A percentile compares a stretch with the other conserved stretches of the same genome.
Evolutionary conservation across 2,888 invertebrate species (phyloP).

Genomic region (Syritta pipiens): DNA sequence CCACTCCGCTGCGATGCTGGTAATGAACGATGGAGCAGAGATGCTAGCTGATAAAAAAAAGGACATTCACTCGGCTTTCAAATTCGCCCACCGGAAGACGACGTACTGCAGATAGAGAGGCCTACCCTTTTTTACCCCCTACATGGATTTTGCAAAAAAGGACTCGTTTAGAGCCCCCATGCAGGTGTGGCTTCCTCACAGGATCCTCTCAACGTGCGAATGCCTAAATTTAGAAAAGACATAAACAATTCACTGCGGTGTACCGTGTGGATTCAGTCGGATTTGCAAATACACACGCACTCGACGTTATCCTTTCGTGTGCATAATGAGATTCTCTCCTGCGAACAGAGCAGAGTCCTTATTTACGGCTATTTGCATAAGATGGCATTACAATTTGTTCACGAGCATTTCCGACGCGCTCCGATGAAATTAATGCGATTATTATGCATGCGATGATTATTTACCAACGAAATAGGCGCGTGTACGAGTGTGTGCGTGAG

Average conservation of each 20-base stretch:
- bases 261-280: background rate
- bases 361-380: slow-evolving; percentile 53
- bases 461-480: slow-evolving; percentile 1
- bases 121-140: slow-evolving; percentile 2
- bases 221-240: slow-evolving; percentile 22
- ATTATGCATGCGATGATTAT: slow-evolving; percentile 28
- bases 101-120: background rate
- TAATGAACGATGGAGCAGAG: slow-evolving; percentile 34
- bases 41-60: slow-evolving; percentile 23
- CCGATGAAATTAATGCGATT: slow-evolving; percentile 6
- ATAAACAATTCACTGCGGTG: slow-evolving; percentile 25
- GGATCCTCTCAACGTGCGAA: slow-evolving; percentile 17
- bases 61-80: slow-evolving; percentile 11
- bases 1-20: background rate
- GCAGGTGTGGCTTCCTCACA: slow-evolving; percentile 13
- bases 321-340: slow-evolving; percentile 13
- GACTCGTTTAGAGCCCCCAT: background rate
- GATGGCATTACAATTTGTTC: slow-evolving; percentile 41
- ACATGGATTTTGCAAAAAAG: too few species aligned
- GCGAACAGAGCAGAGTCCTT: slow-evolving; percentile 6
- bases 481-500: background rate
- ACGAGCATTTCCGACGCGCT: background rate
- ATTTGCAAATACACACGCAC: too few species aligned
- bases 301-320: slow-evolving; percentile 26
- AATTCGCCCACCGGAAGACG: slow-evolving; percentile 27